Conservation (phyloP, 2,888 invertebrate genomes). For the Apodemia zela region DNA sequence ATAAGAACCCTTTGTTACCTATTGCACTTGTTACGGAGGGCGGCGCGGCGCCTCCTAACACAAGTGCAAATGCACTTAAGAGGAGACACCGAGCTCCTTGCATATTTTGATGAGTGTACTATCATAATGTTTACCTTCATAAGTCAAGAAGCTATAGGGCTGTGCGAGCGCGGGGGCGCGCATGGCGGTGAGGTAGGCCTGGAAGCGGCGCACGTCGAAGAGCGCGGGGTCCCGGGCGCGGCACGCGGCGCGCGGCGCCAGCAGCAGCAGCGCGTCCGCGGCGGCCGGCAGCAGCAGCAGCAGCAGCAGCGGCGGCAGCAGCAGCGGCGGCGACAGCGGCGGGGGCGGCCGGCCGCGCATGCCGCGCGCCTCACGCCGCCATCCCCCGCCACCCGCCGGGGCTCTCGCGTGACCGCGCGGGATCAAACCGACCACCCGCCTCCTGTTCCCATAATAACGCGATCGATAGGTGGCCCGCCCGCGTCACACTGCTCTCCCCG, state of each 20-base stretch:
- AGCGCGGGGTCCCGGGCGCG: conserved; percentile 26
- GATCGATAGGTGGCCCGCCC: conserved; percentile 31
- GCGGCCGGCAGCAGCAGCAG: conserved; percentile 48
- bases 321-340: conserved; percentile 35
- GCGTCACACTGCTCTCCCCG: not conserved
- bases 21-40: too few relatives aligned
- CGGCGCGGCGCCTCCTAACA: too few relatives aligned
- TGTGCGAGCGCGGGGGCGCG: conserved; percentile 19
- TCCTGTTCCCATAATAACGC: conserved; percentile 37
- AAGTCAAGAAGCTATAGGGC: conserved; percentile 7
- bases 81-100: too few relatives aligned
- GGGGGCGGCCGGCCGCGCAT: conserved; percentile 45
- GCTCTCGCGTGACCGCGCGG: conserved; percentile 41
- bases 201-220: not conserved
- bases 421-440: conserved; percentile 44
- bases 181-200: not conserved
- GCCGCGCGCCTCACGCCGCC: conserved; percentile 44
- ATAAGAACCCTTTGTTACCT: too few relatives aligned
- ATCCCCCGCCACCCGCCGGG: conserved; percentile 39
- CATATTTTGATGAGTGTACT: too few relatives aligned
- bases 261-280: conserved; percentile 31
- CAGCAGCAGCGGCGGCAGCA: conserved; percentile 51
- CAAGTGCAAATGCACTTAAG: too few relatives aligned
- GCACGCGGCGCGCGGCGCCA: conserved; percentile 39
- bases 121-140: conserved; percentile 1